phyloP scores from a whole-genome alignment of 2,113 vertebrate species.

The Osmerus eperlanus region DNA sequence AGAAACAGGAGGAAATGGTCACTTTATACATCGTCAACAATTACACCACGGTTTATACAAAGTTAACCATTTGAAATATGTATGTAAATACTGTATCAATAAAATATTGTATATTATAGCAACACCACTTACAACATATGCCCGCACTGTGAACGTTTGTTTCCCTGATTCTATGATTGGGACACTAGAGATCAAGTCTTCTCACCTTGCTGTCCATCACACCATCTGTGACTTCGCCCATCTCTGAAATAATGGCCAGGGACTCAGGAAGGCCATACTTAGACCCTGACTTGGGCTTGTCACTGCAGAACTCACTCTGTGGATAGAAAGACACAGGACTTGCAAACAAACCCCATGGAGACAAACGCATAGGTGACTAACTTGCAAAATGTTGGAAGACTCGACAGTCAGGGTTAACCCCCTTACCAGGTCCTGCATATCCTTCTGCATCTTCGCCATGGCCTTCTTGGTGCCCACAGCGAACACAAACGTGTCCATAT shows the following conservation, averaged over 20 bases:
- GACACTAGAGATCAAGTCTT: neutral
- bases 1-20: constrained; percentile 39
- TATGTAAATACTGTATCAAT: too few species aligned
- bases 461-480: constrained; percentile 92
- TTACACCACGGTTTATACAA: too few species aligned
- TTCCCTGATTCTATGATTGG: neutral
- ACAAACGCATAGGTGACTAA: neutral
- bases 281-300: constrained; percentile 95
- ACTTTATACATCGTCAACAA: too few species aligned
- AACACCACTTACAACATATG: neutral
- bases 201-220: constrained; percentile 96
- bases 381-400: neutral
- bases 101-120: too few species aligned
- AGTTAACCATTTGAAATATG: too few species aligned
- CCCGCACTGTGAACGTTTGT: neutral
- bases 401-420: constrained; percentile 4
- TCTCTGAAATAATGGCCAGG: constrained; percentile 90
- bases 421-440: constrained; percentile 94
- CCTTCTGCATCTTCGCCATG: constrained; percentile 91
- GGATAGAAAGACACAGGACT: neutral
- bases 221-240: constrained; percentile 98
- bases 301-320: constrained; percentile 97
- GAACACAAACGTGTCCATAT: constrained; percentile 98
- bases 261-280: constrained; percentile 93
- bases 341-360: neutral